A percentile compares a stretch with the other conserved stretches of the same genome.
These are phyloP conservation scores for Caenorhabditis imperialis DNA, from an alignment of 2,888 invertebrate genomes.

Conservation along the genomic window DNA sequence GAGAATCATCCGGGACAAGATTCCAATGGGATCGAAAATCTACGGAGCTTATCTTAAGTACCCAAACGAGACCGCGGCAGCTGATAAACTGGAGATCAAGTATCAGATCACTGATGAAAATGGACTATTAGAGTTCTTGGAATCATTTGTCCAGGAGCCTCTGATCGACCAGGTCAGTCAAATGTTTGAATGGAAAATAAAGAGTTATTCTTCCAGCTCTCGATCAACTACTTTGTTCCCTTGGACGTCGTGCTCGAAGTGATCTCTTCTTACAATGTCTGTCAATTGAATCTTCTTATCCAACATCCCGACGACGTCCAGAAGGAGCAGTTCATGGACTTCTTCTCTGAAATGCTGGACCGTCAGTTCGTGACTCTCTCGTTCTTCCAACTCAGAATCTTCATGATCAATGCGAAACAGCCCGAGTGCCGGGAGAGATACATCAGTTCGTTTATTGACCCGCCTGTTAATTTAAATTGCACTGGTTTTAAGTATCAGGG, in stretches of 20 bases:
- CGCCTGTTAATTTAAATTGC: too few relatives aligned
- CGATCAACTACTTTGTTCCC: slow-evolving; percentile 43
- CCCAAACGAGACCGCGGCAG: slow-evolving; percentile 29
- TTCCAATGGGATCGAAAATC: slow-evolving; percentile 27
- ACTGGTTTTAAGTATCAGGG: too few relatives aligned
- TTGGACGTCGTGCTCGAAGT: slow-evolving; percentile 35
- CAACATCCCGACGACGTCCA: slow-evolving; percentile 32
- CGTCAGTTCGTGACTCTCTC: too few relatives aligned
- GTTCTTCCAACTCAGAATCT: too few relatives aligned
- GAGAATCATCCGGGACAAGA: slow-evolving; percentile 11
- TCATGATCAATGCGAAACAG: too few relatives aligned
- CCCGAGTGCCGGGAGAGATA: too few relatives aligned
- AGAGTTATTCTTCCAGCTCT: slow-evolving; percentile 38
- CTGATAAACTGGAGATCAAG: slow-evolving; percentile 25
- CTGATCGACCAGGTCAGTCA: slow-evolving; percentile 39
- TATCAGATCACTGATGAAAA: too few relatives aligned
- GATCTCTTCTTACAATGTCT: slow-evolving; percentile 26
- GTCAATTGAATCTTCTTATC: slow-evolving; percentile 40
- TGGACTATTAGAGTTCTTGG: neutral
- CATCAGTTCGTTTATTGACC: too few relatives aligned
- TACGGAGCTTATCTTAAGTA: slow-evolving; percentile 39
- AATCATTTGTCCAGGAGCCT: slow-evolving; percentile 32
- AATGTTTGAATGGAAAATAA: slow-evolving; percentile 54
- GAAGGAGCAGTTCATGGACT: slow-evolving; percentile 27
- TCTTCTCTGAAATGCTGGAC: too few relatives aligned